phyloP scores from a whole-genome alignment of 2,113 vertebrate genomes.

The Dissostichus mawsoni region DNA sequence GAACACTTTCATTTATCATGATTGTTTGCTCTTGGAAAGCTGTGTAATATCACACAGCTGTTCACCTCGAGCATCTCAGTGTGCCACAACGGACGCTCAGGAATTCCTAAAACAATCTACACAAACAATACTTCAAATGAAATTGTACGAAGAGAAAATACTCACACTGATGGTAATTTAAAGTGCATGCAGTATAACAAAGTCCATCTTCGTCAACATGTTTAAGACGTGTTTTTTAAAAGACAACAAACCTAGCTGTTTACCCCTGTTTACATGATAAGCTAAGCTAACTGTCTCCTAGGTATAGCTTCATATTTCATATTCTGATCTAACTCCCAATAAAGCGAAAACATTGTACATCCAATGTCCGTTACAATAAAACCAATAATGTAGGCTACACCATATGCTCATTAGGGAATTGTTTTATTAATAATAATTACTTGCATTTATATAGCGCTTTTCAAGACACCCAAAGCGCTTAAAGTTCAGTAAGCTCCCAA shows the following conservation, averaged over 20 bases:
- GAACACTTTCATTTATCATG: slow-evolving; percentile 50
- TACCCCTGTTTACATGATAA: no score
- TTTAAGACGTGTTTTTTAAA: not conserved
- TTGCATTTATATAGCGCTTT: no score
- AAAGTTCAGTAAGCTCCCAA: not conserved
- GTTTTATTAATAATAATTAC: not conserved
- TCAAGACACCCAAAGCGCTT: no score
- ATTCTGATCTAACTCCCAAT: no score
- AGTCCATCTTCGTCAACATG: not conserved
- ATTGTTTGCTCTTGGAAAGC: slow-evolving; percentile 31
- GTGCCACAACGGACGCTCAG: not conserved
- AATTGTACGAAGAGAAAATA: not conserved
- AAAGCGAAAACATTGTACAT: no score
- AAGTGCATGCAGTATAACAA: not conserved
- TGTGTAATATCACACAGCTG: slow-evolving; percentile 11
- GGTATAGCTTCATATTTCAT: no score
- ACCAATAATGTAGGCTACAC: not conserved
- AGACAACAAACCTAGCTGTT: no score
- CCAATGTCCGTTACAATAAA: not conserved
- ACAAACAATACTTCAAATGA: not conserved
- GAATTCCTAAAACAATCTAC: not conserved
- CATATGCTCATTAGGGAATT: not conserved
- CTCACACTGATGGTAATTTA: not conserved
- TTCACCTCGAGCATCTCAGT: not conserved
- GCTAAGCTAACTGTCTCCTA: no score